Evolutionary conservation across 30 jellyfish, hydroid and myxozoan species (phyloP), one percentile per base, ranked within the genome.

Genomic region (Cassiopea andromeda): DNA sequence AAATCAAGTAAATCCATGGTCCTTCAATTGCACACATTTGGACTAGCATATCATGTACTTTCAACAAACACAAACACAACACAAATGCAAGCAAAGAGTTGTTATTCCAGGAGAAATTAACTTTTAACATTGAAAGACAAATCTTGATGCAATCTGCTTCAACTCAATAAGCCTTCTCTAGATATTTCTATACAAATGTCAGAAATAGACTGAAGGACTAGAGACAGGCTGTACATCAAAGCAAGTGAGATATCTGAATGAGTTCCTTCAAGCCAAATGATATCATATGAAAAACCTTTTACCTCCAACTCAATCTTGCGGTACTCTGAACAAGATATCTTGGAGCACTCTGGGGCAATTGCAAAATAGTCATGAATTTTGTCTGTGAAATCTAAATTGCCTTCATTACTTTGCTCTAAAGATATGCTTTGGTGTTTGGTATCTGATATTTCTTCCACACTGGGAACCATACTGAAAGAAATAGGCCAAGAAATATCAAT

Each of bases 401-500:
- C 45, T 75, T 43, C 83, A 27, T 64, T 64, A 14, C 0, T 64
- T 4, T 64, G 15, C 15, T 64, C 79, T 48, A 77, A 18, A 48
- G 48, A 4, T 18, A 27, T 61, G 17, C 19, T 43, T 1, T 77
- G 14, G 3, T 38, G 14, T 61, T 49, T 48, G 60, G 48, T 68
- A 2, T 17, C 54, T 49, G 73, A 27, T 12, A 61, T 1, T 15
- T 16, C 86, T 49, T 19, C 48, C 7, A 61, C 27, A 57, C 75
- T 46, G n/a, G 86, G 86, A 1, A 75, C 57, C 18, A 77, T 54
- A 48, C 86, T 77, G 86, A 48, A 15, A 77, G 48, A 17, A 27
- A 27, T 0, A 27, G 38, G 38, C 38, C 38, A 27, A 27, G 38
- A 27, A 27, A 27, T 27, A 27, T 27, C 38, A 27, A 27, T 27